These are phyloP conservation scores for Creontiades dilutus DNA, from an alignment of 2,888 invertebrate species.

Conservation along the genomic window DNA sequence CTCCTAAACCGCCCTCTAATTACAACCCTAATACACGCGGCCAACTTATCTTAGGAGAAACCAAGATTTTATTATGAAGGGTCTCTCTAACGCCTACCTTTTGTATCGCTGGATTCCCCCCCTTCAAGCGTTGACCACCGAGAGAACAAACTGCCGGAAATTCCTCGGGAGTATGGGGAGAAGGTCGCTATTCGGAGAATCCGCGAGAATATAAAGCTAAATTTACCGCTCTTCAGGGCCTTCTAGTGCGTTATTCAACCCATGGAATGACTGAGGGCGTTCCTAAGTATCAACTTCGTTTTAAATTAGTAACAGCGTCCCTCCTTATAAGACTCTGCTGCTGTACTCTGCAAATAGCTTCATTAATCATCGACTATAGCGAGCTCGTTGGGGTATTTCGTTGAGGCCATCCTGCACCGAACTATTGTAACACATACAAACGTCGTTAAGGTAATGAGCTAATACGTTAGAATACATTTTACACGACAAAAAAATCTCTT, in stretches of 20 bases:
- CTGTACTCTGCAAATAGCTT: no score
- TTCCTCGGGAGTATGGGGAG: neutral
- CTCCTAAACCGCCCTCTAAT: constrained; percentile 6
- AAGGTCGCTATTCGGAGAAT: constrained; percentile 34
- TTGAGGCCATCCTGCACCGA: no score
- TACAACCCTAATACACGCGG: constrained; percentile 48
- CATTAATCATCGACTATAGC: no score
- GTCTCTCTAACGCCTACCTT: constrained; percentile 13
- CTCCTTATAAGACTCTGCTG: no score
- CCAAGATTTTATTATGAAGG: constrained; percentile 46
- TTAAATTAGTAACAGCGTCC: no score
- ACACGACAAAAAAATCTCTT: no score
- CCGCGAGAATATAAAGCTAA: neutral
- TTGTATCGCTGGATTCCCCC: constrained; percentile 34
- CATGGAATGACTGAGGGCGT: neutral
- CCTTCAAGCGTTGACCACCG: constrained; percentile 13
- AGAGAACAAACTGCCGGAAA: constrained; percentile 3
- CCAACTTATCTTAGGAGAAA: constrained; percentile 47
- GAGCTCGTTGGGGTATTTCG: no score
- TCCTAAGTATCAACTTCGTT: no score
- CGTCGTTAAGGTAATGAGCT: no score
- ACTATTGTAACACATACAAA: no score
- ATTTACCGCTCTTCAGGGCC: constrained; percentile 2
- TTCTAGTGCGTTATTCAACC: neutral
- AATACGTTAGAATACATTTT: no score